Conservation (phyloP, 2,888 invertebrate species). For the Panopea generosa region DNA sequence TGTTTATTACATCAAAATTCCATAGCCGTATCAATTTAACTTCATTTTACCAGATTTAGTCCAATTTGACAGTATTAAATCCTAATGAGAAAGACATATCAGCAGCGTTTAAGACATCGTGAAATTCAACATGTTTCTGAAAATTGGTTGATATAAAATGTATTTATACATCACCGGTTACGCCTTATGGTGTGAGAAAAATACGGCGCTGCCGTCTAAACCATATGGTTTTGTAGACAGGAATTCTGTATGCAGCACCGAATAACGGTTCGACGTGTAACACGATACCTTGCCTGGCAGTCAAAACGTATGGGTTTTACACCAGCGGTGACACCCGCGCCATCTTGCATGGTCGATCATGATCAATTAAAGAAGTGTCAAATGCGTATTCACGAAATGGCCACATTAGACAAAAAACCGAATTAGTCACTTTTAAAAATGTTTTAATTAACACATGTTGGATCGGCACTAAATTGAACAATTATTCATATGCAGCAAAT, state of each 20-base stretch:
- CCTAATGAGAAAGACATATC: conserved; percentile 41
- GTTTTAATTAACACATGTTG: too few relatives aligned
- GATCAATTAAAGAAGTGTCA: too few relatives aligned
- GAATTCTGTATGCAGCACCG: too few relatives aligned
- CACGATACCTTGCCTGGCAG: conserved; percentile 24
- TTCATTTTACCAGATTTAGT: conserved; percentile 40
- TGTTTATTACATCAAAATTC: conserved; percentile 53
- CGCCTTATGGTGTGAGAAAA: conserved; percentile 22
- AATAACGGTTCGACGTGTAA: too few relatives aligned
- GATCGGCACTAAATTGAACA: too few relatives aligned
- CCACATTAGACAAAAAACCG: too few relatives aligned
- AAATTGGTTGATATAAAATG: conserved; percentile 46
- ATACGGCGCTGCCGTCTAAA: not conserved
- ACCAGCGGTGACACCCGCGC: conserved; percentile 15
- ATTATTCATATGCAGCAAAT: too few relatives aligned
- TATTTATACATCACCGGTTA: conserved; percentile 23
- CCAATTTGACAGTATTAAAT: conserved; percentile 56
- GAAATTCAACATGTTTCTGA: conserved; percentile 42
- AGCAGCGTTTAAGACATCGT: conserved; percentile 16
- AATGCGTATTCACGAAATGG: too few relatives aligned
- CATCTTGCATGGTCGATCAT: conserved; percentile 8
- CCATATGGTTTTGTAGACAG: not conserved
- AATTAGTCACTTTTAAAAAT: too few relatives aligned
- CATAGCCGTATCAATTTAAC: conserved; percentile 17
- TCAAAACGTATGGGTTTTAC: conserved; percentile 47